Evolutionary conservation across 2,888 invertebrate genomes (phyloP).

Genomic region (Lycia hirtaria): DNA sequence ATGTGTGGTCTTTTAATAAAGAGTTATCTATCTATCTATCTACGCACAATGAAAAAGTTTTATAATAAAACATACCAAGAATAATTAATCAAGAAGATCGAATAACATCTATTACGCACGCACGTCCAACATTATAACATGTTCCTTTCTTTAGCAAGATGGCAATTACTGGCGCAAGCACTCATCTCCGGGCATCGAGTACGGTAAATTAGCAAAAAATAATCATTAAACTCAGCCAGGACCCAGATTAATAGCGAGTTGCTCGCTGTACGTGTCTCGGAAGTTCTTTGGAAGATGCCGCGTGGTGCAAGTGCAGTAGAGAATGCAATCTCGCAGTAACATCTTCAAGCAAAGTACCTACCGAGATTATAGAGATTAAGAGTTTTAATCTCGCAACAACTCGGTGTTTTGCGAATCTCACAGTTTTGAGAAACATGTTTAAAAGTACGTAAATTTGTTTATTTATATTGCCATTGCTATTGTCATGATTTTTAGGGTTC

Average conservation of each 20-base stretch:
- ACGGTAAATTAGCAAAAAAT: conserved; percentile 79
- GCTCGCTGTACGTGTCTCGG: conserved; percentile 31
- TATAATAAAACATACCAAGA: conserved; percentile 17
- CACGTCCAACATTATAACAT: conserved; percentile 37
- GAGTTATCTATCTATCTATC: neutral
- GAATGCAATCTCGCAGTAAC: too few relatives aligned
- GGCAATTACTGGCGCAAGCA: conserved; percentile 47
- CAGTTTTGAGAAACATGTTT: too few relatives aligned
- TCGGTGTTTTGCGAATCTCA: too few relatives aligned
- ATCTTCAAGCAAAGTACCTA: too few relatives aligned
- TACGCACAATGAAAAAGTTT: neutral
- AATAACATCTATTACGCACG: conserved; percentile 37
- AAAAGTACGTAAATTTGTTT: too few relatives aligned
- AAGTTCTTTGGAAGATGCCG: conserved; percentile 39
- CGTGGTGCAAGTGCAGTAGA: conserved; percentile 8
- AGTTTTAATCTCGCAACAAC: too few relatives aligned
- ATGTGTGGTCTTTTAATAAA: too few relatives aligned
- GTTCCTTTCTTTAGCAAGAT: conserved; percentile 42
- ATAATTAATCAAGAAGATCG: conserved; percentile 36
- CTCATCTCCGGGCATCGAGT: conserved; percentile 51
- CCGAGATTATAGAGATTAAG: too few relatives aligned
- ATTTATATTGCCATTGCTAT: too few relatives aligned
- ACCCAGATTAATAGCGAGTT: conserved; percentile 28
- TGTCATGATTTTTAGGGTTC: too few relatives aligned
- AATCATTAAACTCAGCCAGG: conserved; percentile 49